Base-by-base conservation (phyloP, 2,797 vertebrate genomes). In the Xyrichtys novacula region DNA sequence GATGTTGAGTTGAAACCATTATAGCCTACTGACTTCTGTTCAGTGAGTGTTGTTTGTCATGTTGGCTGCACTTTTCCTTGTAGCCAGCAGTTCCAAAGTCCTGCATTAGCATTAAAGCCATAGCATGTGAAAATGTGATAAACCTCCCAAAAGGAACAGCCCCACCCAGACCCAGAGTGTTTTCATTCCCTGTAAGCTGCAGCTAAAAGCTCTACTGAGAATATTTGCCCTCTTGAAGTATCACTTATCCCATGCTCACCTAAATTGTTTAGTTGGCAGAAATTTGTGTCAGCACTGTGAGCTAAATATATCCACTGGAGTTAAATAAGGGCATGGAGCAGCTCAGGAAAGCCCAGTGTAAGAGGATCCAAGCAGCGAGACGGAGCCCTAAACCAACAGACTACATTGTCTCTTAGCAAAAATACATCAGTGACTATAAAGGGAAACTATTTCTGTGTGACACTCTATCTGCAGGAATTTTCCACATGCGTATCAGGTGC, bases 241-340 rank as follows among this genome's bases (percentile, higher is more conserved):
- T 92, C 90, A 76, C 87, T 93, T 92, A 86, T 91, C 83, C 52
- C 78, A 70, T 57, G 81, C 90, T 88, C 77, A 74, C 87, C 87
- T 81, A 91, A 94, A 91, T 87, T 92, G 91, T 94, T 89, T 91
- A 91, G 90, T 81, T 93, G 91, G 91, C 93, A 93, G 87, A 93
- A 93, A 85, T 89, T 80, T 75, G 88, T 87, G 87, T 92, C 88
- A 87, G 92, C 91, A 84, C 85, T 68, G 84, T 12, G 83, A 63
- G 89, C 93, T 94, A 95, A 93, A 94, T 93, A 93, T 94, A 94
- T 84, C 91, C 60, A 1, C 49, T 73, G 76, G 89, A 88, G 93
- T 93, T 95, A 94, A 93, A 94, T 94, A 94, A 94, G 93, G 94
- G 90, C 94, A 94, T 92, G 49, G 60, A 89, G 86, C 83, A 17